Base-by-base conservation (phyloP, 2,797 vertebrate species). In the Chaetodon trifasciatus region DNA sequence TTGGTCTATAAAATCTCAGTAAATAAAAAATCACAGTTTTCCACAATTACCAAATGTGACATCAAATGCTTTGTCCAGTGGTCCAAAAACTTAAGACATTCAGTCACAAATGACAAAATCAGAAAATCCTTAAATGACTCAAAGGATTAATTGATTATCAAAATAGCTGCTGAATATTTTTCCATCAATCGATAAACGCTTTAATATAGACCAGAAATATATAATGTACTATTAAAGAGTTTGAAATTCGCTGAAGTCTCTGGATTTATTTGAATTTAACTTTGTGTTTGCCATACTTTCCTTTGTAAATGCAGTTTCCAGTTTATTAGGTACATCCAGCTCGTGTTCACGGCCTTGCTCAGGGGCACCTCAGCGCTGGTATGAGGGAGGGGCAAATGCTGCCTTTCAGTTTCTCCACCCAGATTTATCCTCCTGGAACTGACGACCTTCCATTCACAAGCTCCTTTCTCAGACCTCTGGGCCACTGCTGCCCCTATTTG, bases 221-320 rank as follows among this genome's bases (percentile, higher is more conserved):
- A 23, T 49, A 21, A 74, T 49, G 16, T 32, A 2, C 10, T 21
- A 70, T 57, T 70, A 74, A 83, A 83, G 74, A 8, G 7, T 21
- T 40, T 32, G 12, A 28, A 46, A 66, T 60, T 0, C 19, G 46
- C 17, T 35, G 71, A 47, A 1, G 23, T 77, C 6, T 37, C 6
- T 75, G 57, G 60, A 55, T 76, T 80, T 66, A 53, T 64, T 64
- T 82, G 32, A 15, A 44, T 62, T 11, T 1, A 16, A 24, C 11
- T 57, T 8, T 70, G 35, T 55, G 15, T 53, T 10, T 67, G 2
- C 46, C 13, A 17, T 37, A 35, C 8, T 50, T 47, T 42, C 47
- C 6, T 49, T 11, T 40, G n/a, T 28, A 70, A 12, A 47, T 1
- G 21, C 15, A 39, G 28, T 32, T 32, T 32, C 12, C 65, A 55